Percentiles rank a stretch among this genome's conserved stretches.
Conservation (phyloP, 2,113 vertebrate genomes). For the Tetrax tetrax region DNA sequence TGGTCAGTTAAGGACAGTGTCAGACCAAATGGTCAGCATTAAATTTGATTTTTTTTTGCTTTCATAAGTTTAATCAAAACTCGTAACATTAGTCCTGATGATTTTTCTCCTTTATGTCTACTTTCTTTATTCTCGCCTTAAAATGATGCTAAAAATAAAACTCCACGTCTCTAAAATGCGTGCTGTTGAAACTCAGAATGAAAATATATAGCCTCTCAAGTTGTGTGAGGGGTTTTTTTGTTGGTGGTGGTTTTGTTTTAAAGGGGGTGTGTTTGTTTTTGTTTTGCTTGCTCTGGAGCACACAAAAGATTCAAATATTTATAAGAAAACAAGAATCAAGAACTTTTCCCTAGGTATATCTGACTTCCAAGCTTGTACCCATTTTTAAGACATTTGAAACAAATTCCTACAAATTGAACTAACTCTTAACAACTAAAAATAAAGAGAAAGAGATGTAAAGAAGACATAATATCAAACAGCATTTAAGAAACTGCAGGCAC, state of each 20-base stretch:
- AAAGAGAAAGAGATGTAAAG: accelerated
- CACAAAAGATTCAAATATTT: background rate
- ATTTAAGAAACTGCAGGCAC: background rate
- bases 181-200: background rate
- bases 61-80: background rate
- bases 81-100: background rate
- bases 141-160: background rate
- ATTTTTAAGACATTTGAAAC: background rate
- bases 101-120: background rate
- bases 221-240: too few relatives aligned
- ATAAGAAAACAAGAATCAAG: background rate
- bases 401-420: background rate
- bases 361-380: background rate
- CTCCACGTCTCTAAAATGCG: background rate
- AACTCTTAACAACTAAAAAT: background rate
- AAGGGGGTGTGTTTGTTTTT: accelerated
- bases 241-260: background rate
- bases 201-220: background rate
- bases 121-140: background rate
- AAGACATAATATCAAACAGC: background rate
- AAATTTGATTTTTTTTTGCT: background rate
- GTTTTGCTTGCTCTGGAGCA: background rate
- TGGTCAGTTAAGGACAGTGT: background rate
- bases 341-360: background rate
- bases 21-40: background rate